These are phyloP conservation scores for Rhagonycha fulva DNA, from an alignment of 2,888 invertebrate species.

Conservation along the genomic window DNA sequence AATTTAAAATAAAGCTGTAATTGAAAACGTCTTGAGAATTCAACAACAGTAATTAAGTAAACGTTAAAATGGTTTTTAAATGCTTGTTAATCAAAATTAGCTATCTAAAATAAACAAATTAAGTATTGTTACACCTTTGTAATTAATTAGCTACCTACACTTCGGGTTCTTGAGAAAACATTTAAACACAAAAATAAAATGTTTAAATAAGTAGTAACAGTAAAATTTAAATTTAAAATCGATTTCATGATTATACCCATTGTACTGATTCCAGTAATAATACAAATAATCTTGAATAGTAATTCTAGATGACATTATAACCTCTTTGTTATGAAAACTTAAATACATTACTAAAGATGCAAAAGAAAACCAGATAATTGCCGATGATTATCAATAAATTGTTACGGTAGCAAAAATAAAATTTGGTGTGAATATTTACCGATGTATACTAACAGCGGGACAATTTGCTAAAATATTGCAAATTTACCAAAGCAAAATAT, in stretches of 20 bases:
- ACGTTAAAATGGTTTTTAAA: background rate
- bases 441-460: too few species aligned
- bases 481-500: too few species aligned
- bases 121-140: background rate
- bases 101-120: background rate
- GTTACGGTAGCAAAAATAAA: too few species aligned
- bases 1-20: background rate
- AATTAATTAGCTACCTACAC: background rate
- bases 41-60: background rate
- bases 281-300: background rate
- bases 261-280: background rate
- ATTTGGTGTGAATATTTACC: too few species aligned
- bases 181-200: background rate
- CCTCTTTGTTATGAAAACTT: too few species aligned
- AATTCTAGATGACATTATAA: too few species aligned
- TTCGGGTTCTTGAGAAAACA: background rate
- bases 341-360: too few species aligned
- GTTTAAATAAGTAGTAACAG: background rate
- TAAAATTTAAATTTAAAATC: background rate
- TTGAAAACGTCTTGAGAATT: background rate
- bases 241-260: background rate
- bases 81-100: background rate
- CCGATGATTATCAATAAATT: too few species aligned
- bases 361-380: too few species aligned
- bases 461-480: too few species aligned